phyloP scores from a whole-genome alignment of 2,113 vertebrate species.

The Bambusicola thoracicus region DNA sequence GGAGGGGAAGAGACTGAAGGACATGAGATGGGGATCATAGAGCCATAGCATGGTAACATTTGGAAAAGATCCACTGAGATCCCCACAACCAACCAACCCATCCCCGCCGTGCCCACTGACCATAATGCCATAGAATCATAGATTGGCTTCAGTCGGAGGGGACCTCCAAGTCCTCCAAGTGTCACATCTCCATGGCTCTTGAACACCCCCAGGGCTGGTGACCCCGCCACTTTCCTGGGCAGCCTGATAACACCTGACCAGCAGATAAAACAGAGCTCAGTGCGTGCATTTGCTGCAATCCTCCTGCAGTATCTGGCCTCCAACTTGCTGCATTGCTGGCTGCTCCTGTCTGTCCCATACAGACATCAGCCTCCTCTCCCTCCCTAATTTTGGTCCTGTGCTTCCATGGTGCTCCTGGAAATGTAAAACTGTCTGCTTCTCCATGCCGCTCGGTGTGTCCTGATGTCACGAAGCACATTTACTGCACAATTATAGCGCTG shows the following conservation, averaged over 20 bases:
- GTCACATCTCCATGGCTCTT: not conserved
- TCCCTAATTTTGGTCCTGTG: fast-evolving
- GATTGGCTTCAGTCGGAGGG: not conserved
- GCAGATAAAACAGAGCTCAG: not conserved
- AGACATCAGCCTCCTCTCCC: not conserved
- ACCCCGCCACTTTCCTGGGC: no score
- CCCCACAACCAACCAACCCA: no score
- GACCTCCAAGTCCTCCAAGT: not conserved
- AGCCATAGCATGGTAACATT: no score
- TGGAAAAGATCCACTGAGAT: no score
- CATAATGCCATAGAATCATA: no score
- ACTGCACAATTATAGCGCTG: not conserved
- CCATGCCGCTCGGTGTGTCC: conserved; percentile 4
- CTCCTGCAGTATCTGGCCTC: not conserved
- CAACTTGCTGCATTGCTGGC: not conserved
- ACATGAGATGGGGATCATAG: not conserved
- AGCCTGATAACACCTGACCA: not conserved
- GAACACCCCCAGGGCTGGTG: no score
- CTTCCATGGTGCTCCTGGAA: not conserved
- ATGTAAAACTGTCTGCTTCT: not conserved
- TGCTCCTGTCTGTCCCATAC: no score
- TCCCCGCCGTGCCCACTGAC: no score
- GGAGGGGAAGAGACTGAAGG: not conserved
- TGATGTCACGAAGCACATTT: conserved; percentile 1
- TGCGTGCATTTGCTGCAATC: not conserved